Conservation (phyloP, 2,113 vertebrate species). For the Haliaeetus leucogaster region DNA sequence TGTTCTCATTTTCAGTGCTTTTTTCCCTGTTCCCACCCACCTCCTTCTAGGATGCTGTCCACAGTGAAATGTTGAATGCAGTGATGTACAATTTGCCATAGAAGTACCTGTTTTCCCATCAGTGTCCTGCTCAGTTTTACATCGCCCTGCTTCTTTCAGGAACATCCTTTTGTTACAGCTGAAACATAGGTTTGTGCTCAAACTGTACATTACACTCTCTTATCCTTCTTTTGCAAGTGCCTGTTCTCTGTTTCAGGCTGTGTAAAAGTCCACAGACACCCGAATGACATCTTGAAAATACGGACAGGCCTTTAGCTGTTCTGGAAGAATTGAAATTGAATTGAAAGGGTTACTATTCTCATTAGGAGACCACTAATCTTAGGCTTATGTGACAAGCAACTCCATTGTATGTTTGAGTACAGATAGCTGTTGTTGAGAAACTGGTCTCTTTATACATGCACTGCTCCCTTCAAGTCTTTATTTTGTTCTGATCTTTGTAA, state of each 20-base stretch:
- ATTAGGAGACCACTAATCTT: background rate
- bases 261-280: background rate
- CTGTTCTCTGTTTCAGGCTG: background rate
- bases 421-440: background rate
- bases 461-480: background rate
- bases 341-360: background rate
- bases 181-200: background rate
- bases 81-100: background rate
- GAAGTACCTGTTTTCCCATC: background rate
- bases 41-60: background rate
- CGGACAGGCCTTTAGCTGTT: background rate
- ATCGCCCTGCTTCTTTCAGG: background rate
- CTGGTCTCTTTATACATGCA: background rate
- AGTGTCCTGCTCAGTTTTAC: background rate
- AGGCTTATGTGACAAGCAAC: background rate
- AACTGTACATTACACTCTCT: background rate
- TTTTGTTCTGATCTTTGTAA: background rate
- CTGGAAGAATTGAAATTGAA: background rate
- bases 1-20: background rate
- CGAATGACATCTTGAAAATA: background rate
- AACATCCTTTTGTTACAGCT: background rate
- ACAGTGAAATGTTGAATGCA: background rate
- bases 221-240: background rate
- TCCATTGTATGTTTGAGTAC: background rate
- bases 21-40: accelerated